Evolutionary conservation across 2,797 vertebrate genomes (phyloP).

Genomic region (Coracias cyanogaster): DNA sequence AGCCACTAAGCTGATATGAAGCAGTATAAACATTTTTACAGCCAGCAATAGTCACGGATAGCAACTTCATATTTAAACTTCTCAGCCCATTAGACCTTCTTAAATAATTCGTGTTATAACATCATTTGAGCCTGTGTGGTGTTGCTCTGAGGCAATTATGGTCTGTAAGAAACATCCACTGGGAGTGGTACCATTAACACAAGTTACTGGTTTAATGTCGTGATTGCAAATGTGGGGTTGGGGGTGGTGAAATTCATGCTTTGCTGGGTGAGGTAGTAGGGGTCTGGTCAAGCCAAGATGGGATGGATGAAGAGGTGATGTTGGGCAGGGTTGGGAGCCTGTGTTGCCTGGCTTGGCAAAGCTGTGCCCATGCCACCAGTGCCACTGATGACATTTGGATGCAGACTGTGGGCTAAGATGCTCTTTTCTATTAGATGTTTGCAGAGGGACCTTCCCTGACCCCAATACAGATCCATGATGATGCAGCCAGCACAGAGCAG

Average conservation of each 20-base stretch:
- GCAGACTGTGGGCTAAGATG: not conserved
- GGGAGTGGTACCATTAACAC: not conserved
- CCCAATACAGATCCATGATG: not conserved
- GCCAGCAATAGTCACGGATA: not conserved
- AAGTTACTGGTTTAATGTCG: not conserved
- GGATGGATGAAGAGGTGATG: not conserved
- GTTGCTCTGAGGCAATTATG: not conserved
- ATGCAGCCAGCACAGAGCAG: not conserved
- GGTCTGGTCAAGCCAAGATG: not conserved
- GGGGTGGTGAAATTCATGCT: not conserved
- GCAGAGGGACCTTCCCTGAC: not conserved
- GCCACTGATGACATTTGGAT: not conserved
- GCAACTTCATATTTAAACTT: not conserved
- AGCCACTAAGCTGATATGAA: not conserved
- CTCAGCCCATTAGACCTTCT: not conserved
- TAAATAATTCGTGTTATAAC: not conserved
- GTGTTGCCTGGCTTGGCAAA: not conserved
- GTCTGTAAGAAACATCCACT: not conserved
- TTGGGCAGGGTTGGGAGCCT: not conserved
- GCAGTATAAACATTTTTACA: not conserved
- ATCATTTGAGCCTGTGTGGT: not conserved
- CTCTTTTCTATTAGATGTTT: not conserved
- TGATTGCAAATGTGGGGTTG: not conserved
- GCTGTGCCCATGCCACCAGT: fast-evolving
- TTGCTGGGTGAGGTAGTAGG: not conserved